Evolutionary conservation across 1,140 invertebrate genomes (phyloP), one percentile per base, ranked within the genome.

Genomic region (Aleiodes sp.): DNA sequence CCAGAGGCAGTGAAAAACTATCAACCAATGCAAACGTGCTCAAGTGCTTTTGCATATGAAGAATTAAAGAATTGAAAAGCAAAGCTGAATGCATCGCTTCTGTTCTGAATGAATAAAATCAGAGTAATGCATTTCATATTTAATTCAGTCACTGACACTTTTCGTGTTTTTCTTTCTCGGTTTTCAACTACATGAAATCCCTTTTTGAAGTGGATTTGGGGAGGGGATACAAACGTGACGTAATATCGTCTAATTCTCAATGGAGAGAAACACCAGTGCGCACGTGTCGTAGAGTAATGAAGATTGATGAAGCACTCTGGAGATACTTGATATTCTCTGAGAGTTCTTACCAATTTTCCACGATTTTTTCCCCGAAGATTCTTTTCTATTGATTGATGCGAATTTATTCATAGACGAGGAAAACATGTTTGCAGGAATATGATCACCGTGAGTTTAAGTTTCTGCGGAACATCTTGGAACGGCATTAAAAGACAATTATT

Each of bases 271-370:
- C n/a, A 59, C 31, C 3, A 16, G 26, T 56, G 33, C 39, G 43
- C 63, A 52, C 37, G 39, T 59, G 33, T 62, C 57, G 24, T 46
- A 12, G 64, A 70, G 35, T 70, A 70, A 70, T 70, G 69, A 70
- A 70, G 69, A 70, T 66, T 70, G 60, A 70, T 70, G 68, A 61
- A 28, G 60, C 24, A 24, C 56, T 8, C 26, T 8, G 12, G 43
- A 26, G 35, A 60, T 24, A 35, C 24, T 41, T 12, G 6, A 39
- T 12, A 70, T 69, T 33, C 61, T n/a, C 43, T 8, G 21, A 14
- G 33, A 6, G 29, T 64, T 64, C 28, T 7, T 57, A 57, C 60
- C 19, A 57, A 66, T 52, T 39, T 39, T 35, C n/a, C 14, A 19
- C 2, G 0, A 46, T 24, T 24, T 57, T 19, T 19, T 43, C 39